Conservation (phyloP, 2,797 vertebrate species). For the Hemitrygon akajei region DNA sequence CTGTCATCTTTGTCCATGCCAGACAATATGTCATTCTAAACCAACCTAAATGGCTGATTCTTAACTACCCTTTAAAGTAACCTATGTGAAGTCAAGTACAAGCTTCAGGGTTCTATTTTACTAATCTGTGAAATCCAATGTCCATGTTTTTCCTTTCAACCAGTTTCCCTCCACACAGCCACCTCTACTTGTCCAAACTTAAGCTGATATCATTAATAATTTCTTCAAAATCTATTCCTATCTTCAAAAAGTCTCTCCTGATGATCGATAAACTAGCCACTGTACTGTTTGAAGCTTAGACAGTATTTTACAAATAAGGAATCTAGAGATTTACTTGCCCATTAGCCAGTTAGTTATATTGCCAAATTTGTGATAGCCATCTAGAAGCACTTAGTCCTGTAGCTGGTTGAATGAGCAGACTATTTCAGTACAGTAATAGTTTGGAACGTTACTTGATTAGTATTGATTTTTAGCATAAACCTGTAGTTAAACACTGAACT, state of each 20-base stretch:
- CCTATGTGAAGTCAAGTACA: no score
- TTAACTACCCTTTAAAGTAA: no score
- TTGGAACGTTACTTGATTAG: not conserved
- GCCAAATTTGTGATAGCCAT: conserved; percentile 17
- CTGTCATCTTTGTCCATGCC: no score
- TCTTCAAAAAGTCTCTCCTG: no score
- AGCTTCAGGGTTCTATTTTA: not conserved
- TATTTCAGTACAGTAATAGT: not conserved
- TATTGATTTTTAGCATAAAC: conserved; percentile 32
- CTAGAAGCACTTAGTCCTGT: not conserved
- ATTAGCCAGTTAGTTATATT: conserved; percentile 10
- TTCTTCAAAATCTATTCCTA: not conserved
- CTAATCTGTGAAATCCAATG: not conserved
- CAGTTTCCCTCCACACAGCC: not conserved
- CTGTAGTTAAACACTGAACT: not conserved
- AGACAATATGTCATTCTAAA: no score
- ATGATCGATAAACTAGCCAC: not conserved
- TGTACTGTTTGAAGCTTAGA: not conserved
- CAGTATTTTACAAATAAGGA: not conserved
- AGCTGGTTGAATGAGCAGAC: not conserved
- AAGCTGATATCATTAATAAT: not conserved
- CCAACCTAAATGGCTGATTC: no score
- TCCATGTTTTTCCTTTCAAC: not conserved
- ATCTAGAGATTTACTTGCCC: not conserved
- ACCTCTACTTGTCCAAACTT: not conserved